phyloP scores from a whole-genome alignment of 2,888 invertebrate species.

The Philereme transversata region DNA sequence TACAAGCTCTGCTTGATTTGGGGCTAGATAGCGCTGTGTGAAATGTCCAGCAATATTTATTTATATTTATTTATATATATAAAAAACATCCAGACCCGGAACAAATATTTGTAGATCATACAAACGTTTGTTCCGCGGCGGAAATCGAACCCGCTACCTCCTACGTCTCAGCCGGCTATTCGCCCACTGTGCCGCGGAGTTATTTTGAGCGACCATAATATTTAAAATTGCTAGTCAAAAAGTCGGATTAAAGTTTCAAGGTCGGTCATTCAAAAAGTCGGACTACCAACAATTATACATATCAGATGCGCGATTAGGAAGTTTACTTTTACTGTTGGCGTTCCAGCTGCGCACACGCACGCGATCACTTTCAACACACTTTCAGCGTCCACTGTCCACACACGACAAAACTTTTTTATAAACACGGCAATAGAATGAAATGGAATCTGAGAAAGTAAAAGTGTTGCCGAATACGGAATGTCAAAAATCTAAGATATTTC shows the following conservation, averaged over 20 bases:
- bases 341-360: slow-evolving; percentile 64
- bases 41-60: too few species aligned
- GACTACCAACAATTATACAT: slow-evolving; percentile 3
- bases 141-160: too few species aligned
- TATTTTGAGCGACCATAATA: too few species aligned
- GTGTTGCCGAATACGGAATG: slow-evolving; percentile 14
- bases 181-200: too few species aligned
- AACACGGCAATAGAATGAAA: slow-evolving; percentile 26
- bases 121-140: too few species aligned
- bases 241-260: neutral
- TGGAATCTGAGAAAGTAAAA: slow-evolving; percentile 43
- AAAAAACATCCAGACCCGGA: too few species aligned
- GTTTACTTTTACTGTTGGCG: slow-evolving; percentile 77
- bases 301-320: slow-evolving; percentile 63
- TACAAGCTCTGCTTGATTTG: too few species aligned
- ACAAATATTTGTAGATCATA: too few species aligned
- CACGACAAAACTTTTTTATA: slow-evolving; percentile 33
- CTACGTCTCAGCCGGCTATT: too few species aligned
- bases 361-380: slow-evolving; percentile 76
- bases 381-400: slow-evolving; percentile 48
- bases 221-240: too few species aligned
- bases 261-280: slow-evolving; percentile 8
- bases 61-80: too few species aligned
- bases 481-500: neutral
- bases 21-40: too few species aligned